phyloP scores from a whole-genome alignment of 1,140 invertebrate species.

The Ladona fulva region DNA sequence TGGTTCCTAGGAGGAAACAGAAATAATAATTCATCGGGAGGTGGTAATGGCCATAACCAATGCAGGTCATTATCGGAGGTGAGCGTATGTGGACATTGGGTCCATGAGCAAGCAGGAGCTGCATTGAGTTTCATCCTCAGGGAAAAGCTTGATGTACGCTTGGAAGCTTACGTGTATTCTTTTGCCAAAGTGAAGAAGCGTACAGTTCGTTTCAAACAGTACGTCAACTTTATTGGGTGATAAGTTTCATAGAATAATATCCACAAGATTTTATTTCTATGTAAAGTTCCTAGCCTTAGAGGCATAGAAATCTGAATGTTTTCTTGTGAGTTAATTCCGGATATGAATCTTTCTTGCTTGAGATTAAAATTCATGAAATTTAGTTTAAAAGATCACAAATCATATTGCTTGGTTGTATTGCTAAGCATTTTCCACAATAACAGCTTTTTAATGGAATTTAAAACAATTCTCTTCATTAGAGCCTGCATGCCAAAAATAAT shows the following conservation, averaged over 20 bases:
- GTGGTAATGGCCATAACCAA: constrained; percentile 2
- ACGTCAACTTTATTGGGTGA: constrained; percentile 13
- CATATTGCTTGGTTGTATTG: too few relatives aligned
- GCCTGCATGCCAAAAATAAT: too few relatives aligned
- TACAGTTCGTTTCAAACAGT: constrained; percentile 21
- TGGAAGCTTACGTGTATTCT: constrained; percentile 22
- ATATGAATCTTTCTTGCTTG: too few relatives aligned
- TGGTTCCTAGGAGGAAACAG: constrained; percentile 17
- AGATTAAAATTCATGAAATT: too few relatives aligned
- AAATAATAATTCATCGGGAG: background rate
- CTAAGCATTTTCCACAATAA: too few relatives aligned
- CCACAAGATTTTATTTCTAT: background rate
- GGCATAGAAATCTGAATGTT: background rate
- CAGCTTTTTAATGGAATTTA: too few relatives aligned
- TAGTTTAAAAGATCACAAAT: too few relatives aligned
- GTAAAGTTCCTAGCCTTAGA: background rate
- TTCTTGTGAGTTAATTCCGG: background rate
- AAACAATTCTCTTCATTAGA: too few relatives aligned
- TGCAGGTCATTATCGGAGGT: constrained; percentile 20
- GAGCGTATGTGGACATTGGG: constrained; percentile 22
- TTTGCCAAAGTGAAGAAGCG: constrained; percentile 24
- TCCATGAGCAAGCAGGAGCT: constrained; percentile 22
- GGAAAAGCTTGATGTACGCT: constrained; percentile 22
- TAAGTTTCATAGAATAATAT: background rate
- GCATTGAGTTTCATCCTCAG: constrained; percentile 21